Percentiles rank a stretch among this genome's conserved stretches.
phyloP scores from a whole-genome alignment of 2,797 vertebrate species.

The Muscicapa striata region DNA sequence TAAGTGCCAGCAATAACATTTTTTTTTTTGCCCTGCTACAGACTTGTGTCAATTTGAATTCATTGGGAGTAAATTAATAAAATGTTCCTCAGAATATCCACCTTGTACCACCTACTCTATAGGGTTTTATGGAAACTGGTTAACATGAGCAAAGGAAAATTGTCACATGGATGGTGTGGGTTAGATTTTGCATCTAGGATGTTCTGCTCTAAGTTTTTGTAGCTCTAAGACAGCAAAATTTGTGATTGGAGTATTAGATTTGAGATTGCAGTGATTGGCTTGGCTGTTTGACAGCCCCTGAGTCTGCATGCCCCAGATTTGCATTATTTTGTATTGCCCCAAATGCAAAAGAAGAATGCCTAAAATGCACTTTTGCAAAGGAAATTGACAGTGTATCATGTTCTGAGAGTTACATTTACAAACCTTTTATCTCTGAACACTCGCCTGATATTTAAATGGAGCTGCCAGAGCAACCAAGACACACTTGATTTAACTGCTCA shows the following conservation, averaged over 20 bases:
- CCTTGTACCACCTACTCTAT: fast-evolving
- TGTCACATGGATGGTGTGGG: fast-evolving
- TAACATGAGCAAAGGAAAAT: neutral
- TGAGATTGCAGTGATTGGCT: neutral
- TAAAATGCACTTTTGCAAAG: neutral
- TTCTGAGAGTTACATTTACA: conserved; percentile 9
- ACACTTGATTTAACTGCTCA: neutral
- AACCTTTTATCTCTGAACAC: conserved; percentile 13
- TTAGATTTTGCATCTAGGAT: neutral
- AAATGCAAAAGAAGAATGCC: neutral
- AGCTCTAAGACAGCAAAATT: neutral
- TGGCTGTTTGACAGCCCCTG: neutral
- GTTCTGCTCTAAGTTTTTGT: neutral
- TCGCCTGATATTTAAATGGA: neutral
- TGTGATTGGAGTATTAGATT: neutral
- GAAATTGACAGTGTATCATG: neutral
- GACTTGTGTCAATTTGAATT: neutral
- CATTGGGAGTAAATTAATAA: neutral
- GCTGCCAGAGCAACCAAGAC: neutral
- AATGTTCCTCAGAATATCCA: neutral
- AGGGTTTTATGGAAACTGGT: neutral
- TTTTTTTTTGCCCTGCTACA: no score
- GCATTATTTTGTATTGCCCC: neutral
- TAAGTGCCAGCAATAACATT: neutral
- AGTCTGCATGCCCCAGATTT: neutral